These are phyloP conservation scores for Sinosuthora webbiana DNA, from an alignment of 2,113 vertebrate species.

Conservation along the genomic window DNA sequence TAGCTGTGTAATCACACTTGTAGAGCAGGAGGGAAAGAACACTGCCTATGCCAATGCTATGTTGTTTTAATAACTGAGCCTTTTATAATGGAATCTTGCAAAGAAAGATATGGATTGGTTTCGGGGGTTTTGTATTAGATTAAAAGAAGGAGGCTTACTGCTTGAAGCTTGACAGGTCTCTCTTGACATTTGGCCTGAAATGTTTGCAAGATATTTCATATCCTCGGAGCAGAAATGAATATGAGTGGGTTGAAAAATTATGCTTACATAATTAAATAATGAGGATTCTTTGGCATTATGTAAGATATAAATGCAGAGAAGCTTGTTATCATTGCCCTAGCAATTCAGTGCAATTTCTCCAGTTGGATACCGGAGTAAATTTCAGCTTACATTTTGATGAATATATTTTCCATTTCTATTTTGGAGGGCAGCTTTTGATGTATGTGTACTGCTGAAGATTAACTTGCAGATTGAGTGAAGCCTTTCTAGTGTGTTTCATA, in stretches of 20 bases:
- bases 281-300: background rate
- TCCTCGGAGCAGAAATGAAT: background rate
- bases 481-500: background rate
- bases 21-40: background rate
- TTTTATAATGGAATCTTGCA: background rate
- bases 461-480: background rate
- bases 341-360: background rate
- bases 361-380: background rate
- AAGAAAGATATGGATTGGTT: background rate
- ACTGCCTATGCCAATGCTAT: background rate
- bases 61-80: background rate
- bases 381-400: background rate
- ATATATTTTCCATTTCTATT: background rate
- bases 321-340: background rate
- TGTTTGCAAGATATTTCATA: constrained; percentile 3
- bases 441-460: background rate
- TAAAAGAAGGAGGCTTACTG: background rate
- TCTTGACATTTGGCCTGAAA: constrained; percentile 33
- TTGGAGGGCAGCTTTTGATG: background rate
- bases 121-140: background rate
- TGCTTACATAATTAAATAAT: constrained; percentile 35
- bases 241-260: constrained; percentile 21
- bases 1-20: background rate
- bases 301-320: background rate
- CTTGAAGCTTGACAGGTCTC: background rate